phyloP scores from a whole-genome alignment of 2,797 vertebrate genomes.

The Margarornis squamiger region DNA sequence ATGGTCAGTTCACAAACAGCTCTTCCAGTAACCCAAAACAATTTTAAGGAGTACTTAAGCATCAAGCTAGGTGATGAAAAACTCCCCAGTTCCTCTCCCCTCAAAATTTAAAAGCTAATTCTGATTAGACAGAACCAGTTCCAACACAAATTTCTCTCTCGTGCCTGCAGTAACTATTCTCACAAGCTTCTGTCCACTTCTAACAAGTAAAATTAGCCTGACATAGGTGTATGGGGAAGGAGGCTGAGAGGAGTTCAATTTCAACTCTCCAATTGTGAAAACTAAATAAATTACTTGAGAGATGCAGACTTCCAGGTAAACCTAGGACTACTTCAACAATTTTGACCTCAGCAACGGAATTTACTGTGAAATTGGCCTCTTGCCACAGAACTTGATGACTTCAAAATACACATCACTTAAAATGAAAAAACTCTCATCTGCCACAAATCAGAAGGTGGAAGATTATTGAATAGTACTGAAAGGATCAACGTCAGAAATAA shows the following conservation, averaged over 20 bases:
- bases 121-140: neutral
- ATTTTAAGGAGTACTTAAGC: neutral
- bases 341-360: neutral
- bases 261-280: neutral
- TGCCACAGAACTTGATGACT: neutral
- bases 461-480: neutral
- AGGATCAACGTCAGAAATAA: neutral
- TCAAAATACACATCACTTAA: neutral
- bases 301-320: neutral
- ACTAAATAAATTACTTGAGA: neutral
- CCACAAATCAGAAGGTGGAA: neutral
- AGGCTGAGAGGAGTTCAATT: neutral
- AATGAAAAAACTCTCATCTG: neutral
- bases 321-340: neutral
- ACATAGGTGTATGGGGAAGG: neutral
- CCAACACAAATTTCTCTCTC: neutral
- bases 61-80: neutral
- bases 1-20: neutral
- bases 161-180: neutral
- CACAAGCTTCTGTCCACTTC: neutral
- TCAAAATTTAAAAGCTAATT: neutral
- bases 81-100: neutral
- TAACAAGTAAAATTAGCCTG: neutral
- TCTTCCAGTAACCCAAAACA: neutral
- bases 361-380: neutral